Percentiles rank a stretch among this genome's conserved stretches.
These are phyloP conservation scores for Drosophila asahinai DNA, from an alignment of 1,140 invertebrate species.

Conservation along the genomic window DNA sequence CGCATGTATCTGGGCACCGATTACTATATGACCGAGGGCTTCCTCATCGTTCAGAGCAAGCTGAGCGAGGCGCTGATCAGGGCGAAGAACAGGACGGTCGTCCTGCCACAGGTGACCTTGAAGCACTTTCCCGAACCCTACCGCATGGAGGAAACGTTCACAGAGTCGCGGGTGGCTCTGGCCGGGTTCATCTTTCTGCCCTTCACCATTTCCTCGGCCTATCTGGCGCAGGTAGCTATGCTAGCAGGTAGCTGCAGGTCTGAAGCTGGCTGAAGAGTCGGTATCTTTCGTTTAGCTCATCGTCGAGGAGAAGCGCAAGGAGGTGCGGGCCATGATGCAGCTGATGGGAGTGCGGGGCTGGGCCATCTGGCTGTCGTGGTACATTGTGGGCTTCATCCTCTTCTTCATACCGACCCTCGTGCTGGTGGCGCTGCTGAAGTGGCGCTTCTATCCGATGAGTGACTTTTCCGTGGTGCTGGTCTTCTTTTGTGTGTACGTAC, in stretches of 20 bases:
- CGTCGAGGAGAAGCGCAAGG: conserved; percentile 87
- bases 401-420: conserved; percentile 87
- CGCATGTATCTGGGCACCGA: background rate
- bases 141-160: background rate
- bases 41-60: conserved; percentile 28
- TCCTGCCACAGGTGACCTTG: conserved; percentile 20
- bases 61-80: conserved; percentile 33
- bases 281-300: conserved; percentile 80
- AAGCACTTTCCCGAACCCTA: conserved; percentile 21
- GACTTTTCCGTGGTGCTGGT: conserved; percentile 1
- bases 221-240: conserved; percentile 25
- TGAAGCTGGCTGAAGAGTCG: background rate
- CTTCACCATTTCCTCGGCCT: conserved; percentile 31
- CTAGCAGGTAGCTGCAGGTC: background rate
- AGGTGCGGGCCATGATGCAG: conserved; percentile 91
- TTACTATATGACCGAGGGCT: conserved; percentile 30
- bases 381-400: conserved; percentile 90
- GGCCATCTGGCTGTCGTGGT: conserved; percentile 94
- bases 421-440: conserved; percentile 86
- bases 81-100: background rate
- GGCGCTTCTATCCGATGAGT: conserved; percentile 49
- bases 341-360: conserved; percentile 93
- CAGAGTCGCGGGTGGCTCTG: background rate
- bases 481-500: conserved; percentile 60
- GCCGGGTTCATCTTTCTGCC: conserved; percentile 6